phyloP scores from a whole-genome alignment of 2,113 vertebrate genomes.

The Haliaeetus leucogaster region DNA sequence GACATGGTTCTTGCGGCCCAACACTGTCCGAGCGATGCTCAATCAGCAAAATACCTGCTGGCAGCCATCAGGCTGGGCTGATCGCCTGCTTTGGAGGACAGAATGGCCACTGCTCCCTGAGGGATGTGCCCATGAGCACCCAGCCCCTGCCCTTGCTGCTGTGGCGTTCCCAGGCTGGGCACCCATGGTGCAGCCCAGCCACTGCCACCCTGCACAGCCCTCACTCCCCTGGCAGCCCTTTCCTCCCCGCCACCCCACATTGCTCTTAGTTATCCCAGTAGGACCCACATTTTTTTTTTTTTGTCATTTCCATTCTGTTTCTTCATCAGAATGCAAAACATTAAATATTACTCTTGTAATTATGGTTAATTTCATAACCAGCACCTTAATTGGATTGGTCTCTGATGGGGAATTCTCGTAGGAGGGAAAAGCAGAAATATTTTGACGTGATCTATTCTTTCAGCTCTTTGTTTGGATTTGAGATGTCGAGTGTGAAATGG shows the following conservation, averaged over 20 bases:
- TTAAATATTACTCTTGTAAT: conserved; percentile 49
- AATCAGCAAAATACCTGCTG: neutral
- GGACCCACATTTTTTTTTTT: neutral
- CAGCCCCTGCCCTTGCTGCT: neutral
- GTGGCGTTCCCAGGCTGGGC: neutral
- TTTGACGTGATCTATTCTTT: conserved; percentile 44
- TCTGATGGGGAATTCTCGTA: conserved; percentile 53
- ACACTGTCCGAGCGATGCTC: neutral
- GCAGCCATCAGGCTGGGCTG: neutral
- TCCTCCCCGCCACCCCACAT: neutral
- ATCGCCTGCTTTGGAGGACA: neutral
- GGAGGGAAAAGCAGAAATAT: conserved; percentile 55
- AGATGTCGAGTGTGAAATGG: conserved; percentile 13
- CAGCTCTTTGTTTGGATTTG: conserved; percentile 36
- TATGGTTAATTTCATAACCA: conserved; percentile 65
- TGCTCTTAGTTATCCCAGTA: neutral
- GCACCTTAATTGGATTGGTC: conserved; percentile 64
- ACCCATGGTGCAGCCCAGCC: neutral
- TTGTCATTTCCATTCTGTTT: conserved; percentile 7
- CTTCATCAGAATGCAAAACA: conserved; percentile 56
- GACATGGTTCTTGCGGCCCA: neutral
- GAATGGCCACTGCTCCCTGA: neutral
- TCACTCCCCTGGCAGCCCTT: neutral
- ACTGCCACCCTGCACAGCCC: neutral
- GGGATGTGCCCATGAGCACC: neutral